These are phyloP conservation scores for Etheostoma cragini DNA, from an alignment of 2,113 vertebrate species.

Conservation along the genomic window DNA sequence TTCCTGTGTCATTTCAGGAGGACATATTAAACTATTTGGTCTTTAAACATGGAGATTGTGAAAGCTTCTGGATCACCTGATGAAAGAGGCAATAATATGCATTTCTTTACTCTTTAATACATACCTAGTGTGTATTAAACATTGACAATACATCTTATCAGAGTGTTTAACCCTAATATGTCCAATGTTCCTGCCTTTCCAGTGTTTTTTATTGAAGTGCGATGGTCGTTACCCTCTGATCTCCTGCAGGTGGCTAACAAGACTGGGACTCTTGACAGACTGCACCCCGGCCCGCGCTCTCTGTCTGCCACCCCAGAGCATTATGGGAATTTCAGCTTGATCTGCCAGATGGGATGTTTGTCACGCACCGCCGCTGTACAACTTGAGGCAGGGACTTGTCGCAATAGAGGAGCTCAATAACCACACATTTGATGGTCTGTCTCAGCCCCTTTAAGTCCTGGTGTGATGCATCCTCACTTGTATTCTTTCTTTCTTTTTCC, in stretches of 20 bases:
- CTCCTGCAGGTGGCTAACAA: conserved; percentile 45
- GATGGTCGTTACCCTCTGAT: too few relatives aligned
- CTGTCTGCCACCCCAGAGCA: conserved; percentile 26
- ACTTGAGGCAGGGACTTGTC: conserved; percentile 7
- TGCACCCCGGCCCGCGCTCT: conserved; percentile 10
- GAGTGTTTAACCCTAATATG: neutral
- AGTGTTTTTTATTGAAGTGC: too few relatives aligned
- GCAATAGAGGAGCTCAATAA: conserved; percentile 12
- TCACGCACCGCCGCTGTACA: conserved; percentile 24
- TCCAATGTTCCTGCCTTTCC: too few relatives aligned
- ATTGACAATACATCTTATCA: neutral
- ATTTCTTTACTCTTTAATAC: neutral
- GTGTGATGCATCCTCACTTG: conserved; percentile 7
- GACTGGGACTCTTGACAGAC: conserved; percentile 48
- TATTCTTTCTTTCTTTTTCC: neutral
- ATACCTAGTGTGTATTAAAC: neutral
- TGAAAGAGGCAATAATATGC: neutral
- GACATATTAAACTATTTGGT: neutral
- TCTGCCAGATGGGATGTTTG: conserved; percentile 32
- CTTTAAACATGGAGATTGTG: neutral
- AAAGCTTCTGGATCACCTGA: neutral
- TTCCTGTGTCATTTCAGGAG: neutral
- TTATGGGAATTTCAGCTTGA: conserved; percentile 44
- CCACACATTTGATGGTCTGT: conserved; percentile 43
- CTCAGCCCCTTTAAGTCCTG: neutral